phyloP scores from a whole-genome alignment of 1,140 invertebrate species.

The Nasonia longicornis region DNA sequence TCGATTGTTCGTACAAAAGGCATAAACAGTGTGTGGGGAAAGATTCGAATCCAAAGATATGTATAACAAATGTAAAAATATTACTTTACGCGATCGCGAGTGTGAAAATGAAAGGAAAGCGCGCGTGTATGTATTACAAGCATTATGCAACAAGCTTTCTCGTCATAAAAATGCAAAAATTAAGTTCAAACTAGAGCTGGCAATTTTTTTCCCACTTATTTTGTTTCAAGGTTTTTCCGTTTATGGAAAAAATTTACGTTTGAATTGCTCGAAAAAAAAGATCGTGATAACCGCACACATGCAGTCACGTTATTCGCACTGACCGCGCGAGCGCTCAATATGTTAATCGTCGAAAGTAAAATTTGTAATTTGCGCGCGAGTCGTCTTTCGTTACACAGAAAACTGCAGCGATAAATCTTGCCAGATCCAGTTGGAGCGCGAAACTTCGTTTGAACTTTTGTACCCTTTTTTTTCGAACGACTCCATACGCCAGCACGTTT shows the following conservation, averaged over 20 bases:
- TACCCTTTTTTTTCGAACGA: conserved; percentile 14
- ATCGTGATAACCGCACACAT: background rate
- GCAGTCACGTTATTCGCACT: background rate
- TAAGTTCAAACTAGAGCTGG: background rate
- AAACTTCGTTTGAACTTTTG: conserved; percentile 15
- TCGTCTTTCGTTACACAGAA: background rate
- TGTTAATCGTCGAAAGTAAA: background rate
- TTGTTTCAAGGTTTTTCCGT: background rate
- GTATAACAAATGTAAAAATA: conserved; percentile 43
- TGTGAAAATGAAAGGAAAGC: conserved; percentile 29
- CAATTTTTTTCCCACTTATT: background rate
- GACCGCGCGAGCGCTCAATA: no score
- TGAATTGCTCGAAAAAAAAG: background rate
- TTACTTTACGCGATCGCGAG: conserved; percentile 26
- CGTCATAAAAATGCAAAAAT: conserved; percentile 2
- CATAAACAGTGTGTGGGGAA: conserved; percentile 20
- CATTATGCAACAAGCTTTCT: background rate
- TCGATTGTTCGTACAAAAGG: conserved; percentile 42
- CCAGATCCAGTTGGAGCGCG: background rate
- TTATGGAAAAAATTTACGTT: background rate
- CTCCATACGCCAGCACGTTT: conserved; percentile 39
- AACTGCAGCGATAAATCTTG: background rate
- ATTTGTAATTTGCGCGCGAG: background rate
- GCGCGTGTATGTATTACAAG: background rate
- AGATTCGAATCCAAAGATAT: conserved; percentile 36